A percentile compares a stretch with the other conserved stretches of the same genome.
phyloP scores from a whole-genome alignment of 2,888 invertebrate genomes.

The Colletes collaris region DNA sequence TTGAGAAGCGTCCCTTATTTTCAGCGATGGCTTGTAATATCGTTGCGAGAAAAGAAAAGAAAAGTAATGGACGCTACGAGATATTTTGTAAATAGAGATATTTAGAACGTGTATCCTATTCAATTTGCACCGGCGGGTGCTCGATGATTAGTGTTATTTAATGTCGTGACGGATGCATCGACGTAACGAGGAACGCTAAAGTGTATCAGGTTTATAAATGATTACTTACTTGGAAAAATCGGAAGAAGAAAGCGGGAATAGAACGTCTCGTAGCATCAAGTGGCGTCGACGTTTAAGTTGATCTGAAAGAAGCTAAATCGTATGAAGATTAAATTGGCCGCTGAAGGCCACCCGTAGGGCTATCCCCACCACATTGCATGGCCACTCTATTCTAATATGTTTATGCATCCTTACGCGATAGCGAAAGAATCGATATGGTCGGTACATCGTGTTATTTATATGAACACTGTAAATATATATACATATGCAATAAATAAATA shows the following conservation, averaged over 20 bases:
- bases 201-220: too few species aligned
- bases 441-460: constrained; percentile 52
- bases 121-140: constrained; percentile 12
- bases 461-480: constrained; percentile 55
- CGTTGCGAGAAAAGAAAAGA: neutral
- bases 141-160: constrained; percentile 27
- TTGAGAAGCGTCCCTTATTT: constrained; percentile 32
- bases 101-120: constrained; percentile 18
- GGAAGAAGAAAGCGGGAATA: too few species aligned
- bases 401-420: constrained; percentile 6
- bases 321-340: neutral
- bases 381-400: constrained; percentile 7
- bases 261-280: too few species aligned
- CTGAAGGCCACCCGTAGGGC: neutral
- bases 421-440: constrained; percentile 22
- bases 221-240: too few species aligned
- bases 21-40: constrained; percentile 12
- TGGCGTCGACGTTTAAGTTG: too few species aligned
- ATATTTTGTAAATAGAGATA: constrained; percentile 51
- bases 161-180: constrained; percentile 22
- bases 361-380: neutral
- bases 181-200: neutral
- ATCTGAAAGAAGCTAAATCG: neutral
- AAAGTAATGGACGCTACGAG: constrained; percentile 39
- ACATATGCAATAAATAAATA: constrained; percentile 50